A percentile compares a stretch with the other conserved stretches of the same genome.
Evolutionary conservation across 1,140 invertebrate genomes (phyloP).

Genomic region (Pachypeltis micranthus): DNA sequence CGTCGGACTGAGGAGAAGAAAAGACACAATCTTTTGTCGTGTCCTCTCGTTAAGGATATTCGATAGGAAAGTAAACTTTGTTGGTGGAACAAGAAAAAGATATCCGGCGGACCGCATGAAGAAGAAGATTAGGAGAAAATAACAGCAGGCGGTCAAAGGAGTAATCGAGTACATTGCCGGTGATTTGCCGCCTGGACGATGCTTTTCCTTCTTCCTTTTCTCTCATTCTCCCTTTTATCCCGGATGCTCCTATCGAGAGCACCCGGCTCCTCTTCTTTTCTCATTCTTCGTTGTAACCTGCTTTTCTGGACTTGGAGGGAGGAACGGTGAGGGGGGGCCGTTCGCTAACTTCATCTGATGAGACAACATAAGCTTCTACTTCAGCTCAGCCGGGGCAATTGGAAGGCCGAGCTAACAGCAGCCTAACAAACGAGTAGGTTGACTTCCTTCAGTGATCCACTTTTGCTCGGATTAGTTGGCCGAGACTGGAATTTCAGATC

Average conservation of each 20-base stretch:
- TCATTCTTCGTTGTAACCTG: not conserved
- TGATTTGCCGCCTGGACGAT: not conserved
- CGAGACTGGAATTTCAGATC: not conserved
- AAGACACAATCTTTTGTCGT: too few relatives aligned
- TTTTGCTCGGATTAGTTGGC: not conserved
- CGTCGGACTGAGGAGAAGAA: too few relatives aligned
- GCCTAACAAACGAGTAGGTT: too few relatives aligned
- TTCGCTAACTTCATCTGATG: not conserved
- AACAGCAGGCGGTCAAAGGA: not conserved
- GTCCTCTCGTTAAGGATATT: too few relatives aligned
- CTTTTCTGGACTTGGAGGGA: too few relatives aligned
- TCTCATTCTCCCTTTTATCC: not conserved
- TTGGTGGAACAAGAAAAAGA: too few relatives aligned
- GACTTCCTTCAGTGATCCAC: not conserved
- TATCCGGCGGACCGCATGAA: not conserved
- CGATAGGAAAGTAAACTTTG: too few relatives aligned
- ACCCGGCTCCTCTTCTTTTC: not conserved
- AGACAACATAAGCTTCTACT: constrained; percentile 4
- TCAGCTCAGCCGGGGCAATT: not conserved
- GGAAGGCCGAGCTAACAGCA: not conserved
- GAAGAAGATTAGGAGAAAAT: not conserved
- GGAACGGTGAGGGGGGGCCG: too few relatives aligned
- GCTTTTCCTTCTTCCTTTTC: not conserved
- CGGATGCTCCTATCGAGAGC: not conserved
- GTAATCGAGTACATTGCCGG: not conserved